These are phyloP conservation scores for Stylophora pistillata DNA, from an alignment of 64 coral and sea anemone species.

Conservation along the genomic window DNA sequence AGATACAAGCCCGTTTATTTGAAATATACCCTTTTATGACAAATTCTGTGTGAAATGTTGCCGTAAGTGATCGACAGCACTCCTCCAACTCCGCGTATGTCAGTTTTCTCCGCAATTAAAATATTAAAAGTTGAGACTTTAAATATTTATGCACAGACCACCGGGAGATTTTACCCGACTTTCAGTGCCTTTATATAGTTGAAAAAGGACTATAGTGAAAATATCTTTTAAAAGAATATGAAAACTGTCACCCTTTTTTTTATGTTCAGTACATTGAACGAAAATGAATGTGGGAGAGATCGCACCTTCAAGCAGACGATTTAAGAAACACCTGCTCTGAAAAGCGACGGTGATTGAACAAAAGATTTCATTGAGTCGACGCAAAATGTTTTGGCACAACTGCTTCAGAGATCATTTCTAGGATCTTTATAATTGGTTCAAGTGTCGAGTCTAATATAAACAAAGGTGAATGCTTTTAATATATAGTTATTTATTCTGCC, in stretches of 20 bases:
- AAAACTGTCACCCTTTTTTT: not conserved
- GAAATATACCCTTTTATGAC: not conserved
- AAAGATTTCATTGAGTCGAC: slow-evolving; percentile 20
- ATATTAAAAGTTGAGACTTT: slow-evolving; percentile 15
- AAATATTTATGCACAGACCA: slow-evolving; percentile 30
- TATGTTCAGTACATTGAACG: not conserved
- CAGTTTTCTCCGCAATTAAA: slow-evolving; percentile 21
- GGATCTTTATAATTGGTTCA: slow-evolving; percentile 16
- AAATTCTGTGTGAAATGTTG: not conserved
- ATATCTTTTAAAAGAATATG: not conserved
- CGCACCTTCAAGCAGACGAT: not conserved
- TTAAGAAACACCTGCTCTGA: not conserved
- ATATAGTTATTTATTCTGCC: slow-evolving; percentile 20
- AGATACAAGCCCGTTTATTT: too few relatives aligned
- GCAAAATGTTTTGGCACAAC: slow-evolving; percentile 5
- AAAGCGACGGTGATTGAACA: slow-evolving; percentile 24
- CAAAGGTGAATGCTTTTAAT: slow-evolving; percentile 1
- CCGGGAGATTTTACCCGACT: not conserved
- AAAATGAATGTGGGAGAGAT: not conserved
- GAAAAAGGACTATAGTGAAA: not conserved
- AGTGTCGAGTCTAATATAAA: not conserved
- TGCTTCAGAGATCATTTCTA: slow-evolving; percentile 2
- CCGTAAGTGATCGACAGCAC: not conserved
- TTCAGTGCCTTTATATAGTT: not conserved
- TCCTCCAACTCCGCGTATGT: not conserved